phyloP scores from a whole-genome alignment of 1,140 invertebrate species.

The Spodoptera frugiperda region DNA sequence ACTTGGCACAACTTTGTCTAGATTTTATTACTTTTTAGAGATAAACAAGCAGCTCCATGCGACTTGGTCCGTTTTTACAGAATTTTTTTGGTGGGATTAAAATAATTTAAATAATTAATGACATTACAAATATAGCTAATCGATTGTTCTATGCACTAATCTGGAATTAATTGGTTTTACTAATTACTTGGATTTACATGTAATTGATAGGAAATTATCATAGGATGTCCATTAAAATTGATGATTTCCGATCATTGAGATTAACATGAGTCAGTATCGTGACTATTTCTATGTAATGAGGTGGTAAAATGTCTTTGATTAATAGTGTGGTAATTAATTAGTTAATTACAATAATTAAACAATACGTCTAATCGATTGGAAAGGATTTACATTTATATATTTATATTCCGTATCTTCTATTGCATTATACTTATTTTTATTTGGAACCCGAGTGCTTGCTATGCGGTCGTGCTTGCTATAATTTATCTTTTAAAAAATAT shows the following conservation, averaged over 20 bases:
- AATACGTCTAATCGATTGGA: background rate
- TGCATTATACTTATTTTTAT: no score
- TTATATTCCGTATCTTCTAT: no score
- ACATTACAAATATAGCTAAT: background rate
- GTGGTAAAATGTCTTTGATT: background rate
- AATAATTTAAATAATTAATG: background rate
- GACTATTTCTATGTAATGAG: slow-evolving; percentile 20
- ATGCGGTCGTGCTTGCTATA: no score
- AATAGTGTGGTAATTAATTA: background rate
- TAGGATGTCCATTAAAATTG: background rate
- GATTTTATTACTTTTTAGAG: no score
- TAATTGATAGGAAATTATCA: slow-evolving; percentile 24
- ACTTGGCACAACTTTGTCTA: no score
- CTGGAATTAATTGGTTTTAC: slow-evolving; percentile 24
- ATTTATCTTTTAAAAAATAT: no score
- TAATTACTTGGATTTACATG: slow-evolving; percentile 16
- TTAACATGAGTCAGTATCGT: slow-evolving; percentile 8
- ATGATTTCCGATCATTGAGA: slow-evolving; percentile 12
- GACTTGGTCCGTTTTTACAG: no score
- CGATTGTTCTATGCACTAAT: background rate
- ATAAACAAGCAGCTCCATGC: no score
- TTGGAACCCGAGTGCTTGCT: no score
- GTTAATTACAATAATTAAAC: background rate
- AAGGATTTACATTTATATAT: background rate
- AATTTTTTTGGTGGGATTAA: no score